Evolutionary conservation across 1,140 invertebrate genomes (phyloP), one percentile per base, ranked within the genome.

Genomic region (Atta texana): DNA sequence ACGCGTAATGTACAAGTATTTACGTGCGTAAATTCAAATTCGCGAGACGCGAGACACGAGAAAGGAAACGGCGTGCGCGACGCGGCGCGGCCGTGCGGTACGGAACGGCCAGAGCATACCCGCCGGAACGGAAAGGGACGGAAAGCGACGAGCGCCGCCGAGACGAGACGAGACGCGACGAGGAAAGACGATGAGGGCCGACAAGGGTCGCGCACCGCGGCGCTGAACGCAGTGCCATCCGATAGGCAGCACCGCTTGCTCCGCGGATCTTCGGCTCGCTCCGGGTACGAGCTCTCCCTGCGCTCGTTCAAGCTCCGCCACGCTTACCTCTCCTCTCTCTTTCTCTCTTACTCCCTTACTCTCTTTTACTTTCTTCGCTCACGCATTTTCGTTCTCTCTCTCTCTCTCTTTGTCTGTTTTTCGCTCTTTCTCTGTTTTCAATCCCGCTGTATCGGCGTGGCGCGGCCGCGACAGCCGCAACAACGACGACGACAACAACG

Each of bases 151-250:
- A 92, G 80, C 66, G 39, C 51, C 80, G 63, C 91, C 92, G 92
- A 92, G 87, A 82, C 66, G 64, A 49, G 86, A 59, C 91, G 91
- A 91, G 90, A 77, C 82, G 75, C 78, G 86, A 89, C 91, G 91
- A 90, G 91, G 91, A 90, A 90, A 88, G 89, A 92, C 91, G 91
- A 92, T 57, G 91, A 91, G 87, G 91, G 88, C 91, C 91, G 91
- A 92, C 76, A 85, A 87, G 91, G 87, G 89, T 91, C 91, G 91
- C 91, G 85, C 84, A 92, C 88, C 84, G 92, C 92, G 92, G 92
- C 92, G 91, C 92, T 93, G 90, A 92, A 92, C 91, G 89, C 93
- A 93, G 93, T 93, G 92, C 92, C 92, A 93, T 93, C 91, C 92
- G 92, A 92, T 91, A 92, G 92, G 91, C 92, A 92, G 92, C 92